These are phyloP conservation scores for Panzeria rudis DNA, from an alignment of 2,888 invertebrate genomes.

Conservation along the genomic window DNA sequence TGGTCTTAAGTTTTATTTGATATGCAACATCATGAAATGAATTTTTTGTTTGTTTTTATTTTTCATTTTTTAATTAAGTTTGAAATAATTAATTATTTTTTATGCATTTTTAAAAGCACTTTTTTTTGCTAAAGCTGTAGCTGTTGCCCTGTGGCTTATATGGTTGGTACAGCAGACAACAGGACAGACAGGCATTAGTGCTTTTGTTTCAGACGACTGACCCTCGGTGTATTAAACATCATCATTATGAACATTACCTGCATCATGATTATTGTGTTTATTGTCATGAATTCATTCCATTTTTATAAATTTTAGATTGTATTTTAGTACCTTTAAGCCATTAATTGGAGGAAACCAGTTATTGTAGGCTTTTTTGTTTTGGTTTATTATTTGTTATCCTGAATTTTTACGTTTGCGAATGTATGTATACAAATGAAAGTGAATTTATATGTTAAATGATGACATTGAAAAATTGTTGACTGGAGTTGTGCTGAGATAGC, in stretches of 20 bases:
- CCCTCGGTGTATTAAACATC: slow-evolving; percentile 45
- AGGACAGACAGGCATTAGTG: slow-evolving; percentile 11
- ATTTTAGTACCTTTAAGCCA: slow-evolving; percentile 69
- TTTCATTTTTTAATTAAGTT: slow-evolving; percentile 79
- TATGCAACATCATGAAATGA: slow-evolving; percentile 31
- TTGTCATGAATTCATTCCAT: slow-evolving; percentile 65
- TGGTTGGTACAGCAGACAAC: not conserved
- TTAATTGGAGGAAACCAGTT: slow-evolving; percentile 71
- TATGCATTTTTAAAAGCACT: slow-evolving; percentile 24
- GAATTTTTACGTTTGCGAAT: slow-evolving; percentile 35
- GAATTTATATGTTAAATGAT: slow-evolving; percentile 74
- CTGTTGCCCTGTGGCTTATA: slow-evolving; percentile 40
- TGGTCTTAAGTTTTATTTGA: slow-evolving; percentile 24
- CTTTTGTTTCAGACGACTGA: slow-evolving; percentile 31
- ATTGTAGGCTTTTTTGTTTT: slow-evolving; percentile 60
- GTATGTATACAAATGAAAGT: slow-evolving; percentile 73
- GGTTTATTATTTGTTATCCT: slow-evolving; percentile 25
- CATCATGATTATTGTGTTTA: slow-evolving; percentile 48
- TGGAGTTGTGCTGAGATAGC: slow-evolving; percentile 40
- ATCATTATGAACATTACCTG: slow-evolving; percentile 37
- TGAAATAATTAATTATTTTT: slow-evolving; percentile 77
- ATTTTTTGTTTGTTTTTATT: slow-evolving; percentile 55
- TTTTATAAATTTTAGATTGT: slow-evolving; percentile 58
- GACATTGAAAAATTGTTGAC: slow-evolving; percentile 70
- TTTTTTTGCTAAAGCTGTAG: slow-evolving; percentile 36